Evolutionary conservation across 2,113 vertebrate genomes (phyloP), one percentile per base, ranked within the genome.

Genomic region (Phaethon lepturus): DNA sequence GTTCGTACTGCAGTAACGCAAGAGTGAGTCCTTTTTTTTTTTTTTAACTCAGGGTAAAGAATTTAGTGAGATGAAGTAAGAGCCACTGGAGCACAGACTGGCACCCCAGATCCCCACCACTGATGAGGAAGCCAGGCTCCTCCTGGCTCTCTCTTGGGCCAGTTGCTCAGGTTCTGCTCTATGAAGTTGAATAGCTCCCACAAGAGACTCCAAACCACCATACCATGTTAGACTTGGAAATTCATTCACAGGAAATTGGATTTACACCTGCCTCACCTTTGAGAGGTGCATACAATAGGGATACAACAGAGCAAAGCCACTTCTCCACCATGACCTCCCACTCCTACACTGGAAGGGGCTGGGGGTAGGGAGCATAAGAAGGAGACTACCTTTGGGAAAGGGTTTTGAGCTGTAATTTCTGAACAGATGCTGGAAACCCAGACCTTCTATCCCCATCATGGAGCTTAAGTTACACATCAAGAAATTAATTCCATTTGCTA

Each of bases 401-500:
- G 5, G 3, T 38, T 95, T 82, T 68, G 58, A 92, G 79, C 77
- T 69, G 22, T 29, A 64, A 20, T 26, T 95, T 66, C 28, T 25
- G 38, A 95, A 88, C 77, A 88, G 33, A 93, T 79, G 66, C 75
- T 94, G 28, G 68, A 94, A 93, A 84, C 7, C 17, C 69, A 89
- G 52, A 78, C 26, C 45, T 14, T 84, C 53, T 40, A 33, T 49
- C 49, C 44, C 40, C n/a, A 69, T 31, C 71, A 35, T 10, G 7
- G 29, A 83, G 72, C 10, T 92, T 73, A 83, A 69, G 42, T 93
- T 86, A 82, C 75, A 73, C 45, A 73, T 49, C 13, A 83, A 92
- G 58, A 95, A 93, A 90, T 92, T 35, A 80, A 95, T 83, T 95
- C 67, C 71, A 90, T 76, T 94, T 80, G 71, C 91, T 35, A 86